Conservation (phyloP, 2,888 invertebrate species). For the Sesia apiformis region DNA sequence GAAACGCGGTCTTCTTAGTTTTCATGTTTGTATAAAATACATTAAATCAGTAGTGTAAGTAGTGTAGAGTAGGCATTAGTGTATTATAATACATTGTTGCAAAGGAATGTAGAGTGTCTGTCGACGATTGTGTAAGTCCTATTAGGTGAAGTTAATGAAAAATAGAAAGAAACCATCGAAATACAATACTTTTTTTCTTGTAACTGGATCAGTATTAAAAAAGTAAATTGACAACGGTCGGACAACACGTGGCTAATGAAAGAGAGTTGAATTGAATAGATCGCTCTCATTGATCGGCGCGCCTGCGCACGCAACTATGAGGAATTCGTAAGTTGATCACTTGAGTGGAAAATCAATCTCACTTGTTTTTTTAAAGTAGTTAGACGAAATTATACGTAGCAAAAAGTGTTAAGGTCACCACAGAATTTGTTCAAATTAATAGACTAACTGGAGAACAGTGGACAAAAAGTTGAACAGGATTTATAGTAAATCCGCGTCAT, state of each 20-base stretch:
- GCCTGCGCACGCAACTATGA: constrained; percentile 11
- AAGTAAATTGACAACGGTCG: neutral
- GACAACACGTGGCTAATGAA: constrained; percentile 10
- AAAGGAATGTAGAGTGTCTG: no score
- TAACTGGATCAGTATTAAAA: neutral
- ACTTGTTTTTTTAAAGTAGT: constrained; percentile 18
- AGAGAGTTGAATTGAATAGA: constrained; percentile 5
- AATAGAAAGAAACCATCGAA: no score
- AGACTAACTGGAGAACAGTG: constrained; percentile 8
- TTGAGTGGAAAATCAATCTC: constrained; percentile 38
- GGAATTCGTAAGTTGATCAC: constrained; percentile 21
- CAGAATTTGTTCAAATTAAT: constrained; percentile 10
- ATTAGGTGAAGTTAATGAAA: no score
- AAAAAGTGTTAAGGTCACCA: constrained; percentile 5
- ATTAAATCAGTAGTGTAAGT: no score
- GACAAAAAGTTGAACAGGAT: constrained; percentile 49
- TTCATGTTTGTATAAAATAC: no score
- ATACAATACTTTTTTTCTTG: no score
- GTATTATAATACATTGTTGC: no score
- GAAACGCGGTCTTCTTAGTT: no score
- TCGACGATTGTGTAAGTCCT: no score
- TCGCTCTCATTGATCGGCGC: neutral
- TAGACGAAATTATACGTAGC: constrained; percentile 14
- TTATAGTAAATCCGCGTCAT: constrained; percentile 29
- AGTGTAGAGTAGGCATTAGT: no score